phyloP scores from a whole-genome alignment of 2,888 invertebrate genomes.

The Spicauda simplicius region DNA sequence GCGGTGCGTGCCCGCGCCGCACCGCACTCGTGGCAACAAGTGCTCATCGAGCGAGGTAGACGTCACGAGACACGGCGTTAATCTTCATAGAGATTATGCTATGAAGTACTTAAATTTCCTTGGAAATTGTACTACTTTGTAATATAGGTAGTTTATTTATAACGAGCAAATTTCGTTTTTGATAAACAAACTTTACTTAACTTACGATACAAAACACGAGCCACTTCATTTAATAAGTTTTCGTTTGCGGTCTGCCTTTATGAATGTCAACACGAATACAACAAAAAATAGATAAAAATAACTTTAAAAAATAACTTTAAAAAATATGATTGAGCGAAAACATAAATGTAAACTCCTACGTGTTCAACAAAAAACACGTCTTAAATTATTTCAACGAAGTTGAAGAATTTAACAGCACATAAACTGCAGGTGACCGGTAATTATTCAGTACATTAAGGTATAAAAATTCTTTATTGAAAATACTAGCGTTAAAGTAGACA shows the following conservation, averaged over 20 bases:
- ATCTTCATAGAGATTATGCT: background rate
- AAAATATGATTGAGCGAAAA: background rate
- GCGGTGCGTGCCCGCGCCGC: slow-evolving; percentile 60
- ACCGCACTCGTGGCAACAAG: slow-evolving; percentile 44
- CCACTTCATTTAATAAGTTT: too few species aligned
- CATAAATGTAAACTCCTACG: background rate
- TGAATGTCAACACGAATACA: too few species aligned
- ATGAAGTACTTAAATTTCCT: background rate
- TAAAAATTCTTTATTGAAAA: slow-evolving; percentile 24
- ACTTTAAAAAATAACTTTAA: too few species aligned
- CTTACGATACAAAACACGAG: too few species aligned
- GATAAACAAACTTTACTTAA: too few species aligned
- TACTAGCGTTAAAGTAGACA: slow-evolving; percentile 26
- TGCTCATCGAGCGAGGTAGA: background rate
- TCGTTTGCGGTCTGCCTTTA: too few species aligned
- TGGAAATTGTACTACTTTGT: background rate
- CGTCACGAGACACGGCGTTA: background rate
- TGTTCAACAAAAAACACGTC: background rate
- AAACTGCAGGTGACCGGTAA: slow-evolving; percentile 18
- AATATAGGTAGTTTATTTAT: background rate
- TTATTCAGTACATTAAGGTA: slow-evolving; percentile 19
- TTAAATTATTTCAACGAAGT: slow-evolving; percentile 4
- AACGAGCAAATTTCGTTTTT: too few species aligned
- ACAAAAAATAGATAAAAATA: background rate
- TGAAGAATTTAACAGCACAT: slow-evolving; percentile 23